phyloP scores from a whole-genome alignment of 2,888 invertebrate genomes.

The Congeria kusceri region DNA sequence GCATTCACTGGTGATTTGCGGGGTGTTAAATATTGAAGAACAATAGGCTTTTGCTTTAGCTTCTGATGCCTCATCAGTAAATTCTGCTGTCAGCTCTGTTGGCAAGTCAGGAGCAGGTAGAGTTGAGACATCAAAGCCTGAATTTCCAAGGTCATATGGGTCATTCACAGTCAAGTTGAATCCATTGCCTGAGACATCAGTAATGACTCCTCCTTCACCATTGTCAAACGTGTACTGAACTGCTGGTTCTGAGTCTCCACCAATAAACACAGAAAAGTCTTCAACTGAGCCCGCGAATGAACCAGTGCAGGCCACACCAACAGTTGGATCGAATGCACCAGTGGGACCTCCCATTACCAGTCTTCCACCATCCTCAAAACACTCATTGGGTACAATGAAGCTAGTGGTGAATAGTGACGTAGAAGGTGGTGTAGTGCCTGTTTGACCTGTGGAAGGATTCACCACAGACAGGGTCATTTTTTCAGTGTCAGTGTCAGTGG shows the following conservation, averaged over 20 bases:
- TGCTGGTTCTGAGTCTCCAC: slow-evolving; percentile 27
- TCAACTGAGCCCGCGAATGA: slow-evolving; percentile 58
- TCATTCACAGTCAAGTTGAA: slow-evolving; percentile 31
- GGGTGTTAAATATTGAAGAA: slow-evolving; percentile 29
- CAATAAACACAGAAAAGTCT: slow-evolving; percentile 31
- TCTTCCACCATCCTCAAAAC: slow-evolving; percentile 65
- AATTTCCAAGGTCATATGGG: slow-evolving; percentile 31
- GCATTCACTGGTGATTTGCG: slow-evolving; percentile 27
- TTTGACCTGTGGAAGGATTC: slow-evolving; percentile 12
- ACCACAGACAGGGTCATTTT: slow-evolving; percentile 36
- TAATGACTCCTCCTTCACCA: slow-evolving; percentile 23
- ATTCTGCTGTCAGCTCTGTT: slow-evolving; percentile 21
- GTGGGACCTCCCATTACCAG: slow-evolving; percentile 69
- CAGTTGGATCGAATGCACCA: slow-evolving; percentile 45
- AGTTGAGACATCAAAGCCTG: slow-evolving; percentile 36
- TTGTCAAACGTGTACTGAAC: slow-evolving; percentile 33
- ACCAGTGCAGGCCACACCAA: slow-evolving; percentile 47
- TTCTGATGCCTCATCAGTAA: slow-evolving; percentile 33
- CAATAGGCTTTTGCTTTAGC: slow-evolving; percentile 29
- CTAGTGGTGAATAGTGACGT: slow-evolving; percentile 13
- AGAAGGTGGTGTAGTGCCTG: not conserved
- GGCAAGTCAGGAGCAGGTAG: slow-evolving; percentile 37
- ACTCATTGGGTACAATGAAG: slow-evolving; percentile 46
- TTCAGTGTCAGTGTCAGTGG: slow-evolving; percentile 55
- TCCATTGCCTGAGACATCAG: slow-evolving; percentile 20